phyloP scores from a whole-genome alignment of 2,797 vertebrate genomes.

The Hemitrygon akajei region DNA sequence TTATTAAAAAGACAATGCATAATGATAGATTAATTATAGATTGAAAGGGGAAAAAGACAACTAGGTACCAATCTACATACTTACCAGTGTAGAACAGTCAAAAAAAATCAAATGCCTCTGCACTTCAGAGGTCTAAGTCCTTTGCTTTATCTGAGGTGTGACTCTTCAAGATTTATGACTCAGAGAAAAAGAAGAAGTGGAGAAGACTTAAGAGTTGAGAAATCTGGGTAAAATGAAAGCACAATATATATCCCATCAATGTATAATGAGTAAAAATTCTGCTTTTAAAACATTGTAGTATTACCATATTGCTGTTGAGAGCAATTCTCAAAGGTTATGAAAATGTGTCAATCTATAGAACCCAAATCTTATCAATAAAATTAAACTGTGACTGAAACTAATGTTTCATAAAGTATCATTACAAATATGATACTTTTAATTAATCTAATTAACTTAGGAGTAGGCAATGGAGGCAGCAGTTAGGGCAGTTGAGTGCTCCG shows the following conservation, averaged over 20 bases:
- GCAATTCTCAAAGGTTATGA: neutral
- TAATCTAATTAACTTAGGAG: too few species aligned
- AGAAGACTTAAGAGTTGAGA: neutral
- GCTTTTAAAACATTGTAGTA: neutral
- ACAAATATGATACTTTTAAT: too few species aligned
- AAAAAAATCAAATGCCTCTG: neutral
- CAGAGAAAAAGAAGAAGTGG: neutral
- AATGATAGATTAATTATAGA: neutral
- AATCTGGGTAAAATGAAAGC: neutral
- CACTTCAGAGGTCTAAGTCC: neutral
- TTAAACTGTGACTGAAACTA: neutral
- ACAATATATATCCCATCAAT: neutral
- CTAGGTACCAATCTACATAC: neutral
- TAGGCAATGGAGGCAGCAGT: too few species aligned
- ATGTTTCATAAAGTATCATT: slow-evolving; percentile 7
- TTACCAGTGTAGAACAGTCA: neutral
- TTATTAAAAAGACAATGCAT: neutral
- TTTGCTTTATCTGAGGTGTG: neutral
- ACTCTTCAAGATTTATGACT: neutral
- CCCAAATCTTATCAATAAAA: neutral
- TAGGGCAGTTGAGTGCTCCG: too few species aligned
- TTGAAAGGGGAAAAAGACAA: neutral
- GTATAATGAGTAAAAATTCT: neutral
- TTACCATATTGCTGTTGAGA: neutral
- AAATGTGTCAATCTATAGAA: neutral